Conservation (phyloP, 2,113 vertebrate genomes). For the Sebastes fasciatus region DNA sequence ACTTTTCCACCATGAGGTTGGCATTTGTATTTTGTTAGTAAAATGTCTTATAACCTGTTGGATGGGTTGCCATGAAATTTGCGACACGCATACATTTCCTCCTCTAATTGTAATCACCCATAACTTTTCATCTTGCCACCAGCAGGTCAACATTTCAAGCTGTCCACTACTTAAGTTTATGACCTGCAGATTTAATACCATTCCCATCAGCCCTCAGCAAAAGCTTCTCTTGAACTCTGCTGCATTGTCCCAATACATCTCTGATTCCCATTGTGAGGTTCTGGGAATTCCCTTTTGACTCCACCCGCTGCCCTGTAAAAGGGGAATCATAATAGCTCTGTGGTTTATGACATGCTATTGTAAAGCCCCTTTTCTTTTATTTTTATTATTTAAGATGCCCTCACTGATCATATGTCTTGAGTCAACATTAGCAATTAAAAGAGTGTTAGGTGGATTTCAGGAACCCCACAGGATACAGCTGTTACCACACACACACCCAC, state of each 20-base stretch:
- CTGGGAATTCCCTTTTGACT: constrained; percentile 22
- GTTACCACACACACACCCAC: constrained; percentile 34
- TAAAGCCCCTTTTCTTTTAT: constrained; percentile 12
- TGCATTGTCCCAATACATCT: neutral
- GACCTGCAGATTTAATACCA: neutral
- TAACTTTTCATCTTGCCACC: neutral
- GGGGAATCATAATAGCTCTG: constrained; percentile 12
- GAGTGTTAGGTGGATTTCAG: constrained; percentile 33
- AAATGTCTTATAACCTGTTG: neutral
- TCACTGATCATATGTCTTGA: constrained; percentile 8
- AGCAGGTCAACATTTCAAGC: neutral
- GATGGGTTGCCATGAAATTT: neutral
- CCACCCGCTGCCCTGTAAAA: neutral
- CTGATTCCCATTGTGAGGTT: constrained; percentile 2
- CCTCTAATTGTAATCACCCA: neutral
- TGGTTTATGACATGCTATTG: constrained; percentile 22
- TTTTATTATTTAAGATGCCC: constrained; percentile 17
- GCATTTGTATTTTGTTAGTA: neutral
- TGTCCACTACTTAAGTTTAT: neutral
- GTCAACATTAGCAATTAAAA: constrained; percentile 45
- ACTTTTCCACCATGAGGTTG: neutral
- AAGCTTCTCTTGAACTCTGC: neutral
- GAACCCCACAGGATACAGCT: constrained; percentile 45
- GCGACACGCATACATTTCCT: neutral
- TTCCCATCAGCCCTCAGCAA: neutral